Conservation (phyloP, 53 echinoderm and acorn worm species). For the Paracentrotus lividus region DNA sequence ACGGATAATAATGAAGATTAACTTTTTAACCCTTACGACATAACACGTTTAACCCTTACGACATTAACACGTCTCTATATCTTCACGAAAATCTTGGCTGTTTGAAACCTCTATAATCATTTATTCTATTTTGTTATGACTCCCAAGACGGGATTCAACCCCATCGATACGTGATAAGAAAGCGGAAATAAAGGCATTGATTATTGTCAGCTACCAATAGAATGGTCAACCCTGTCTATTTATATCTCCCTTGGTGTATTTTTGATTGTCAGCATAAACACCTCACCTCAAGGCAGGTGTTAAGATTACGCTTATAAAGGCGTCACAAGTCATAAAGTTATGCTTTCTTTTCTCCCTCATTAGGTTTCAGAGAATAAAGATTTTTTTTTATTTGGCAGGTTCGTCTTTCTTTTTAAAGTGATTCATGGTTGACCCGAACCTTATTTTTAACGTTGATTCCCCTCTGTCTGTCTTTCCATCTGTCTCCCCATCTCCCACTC, state of each 20-base stretch:
- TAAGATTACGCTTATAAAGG: not conserved
- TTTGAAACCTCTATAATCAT: not conserved
- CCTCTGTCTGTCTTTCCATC: not conserved
- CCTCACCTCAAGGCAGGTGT: not conserved
- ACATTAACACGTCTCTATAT: too few species aligned
- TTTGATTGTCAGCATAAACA: not conserved
- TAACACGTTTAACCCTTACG: not conserved
- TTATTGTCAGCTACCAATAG: not conserved
- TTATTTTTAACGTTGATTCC: not conserved
- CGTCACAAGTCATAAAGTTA: not conserved
- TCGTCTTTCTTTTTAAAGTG: not conserved
- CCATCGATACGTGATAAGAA: not conserved
- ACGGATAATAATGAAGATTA: too few species aligned
- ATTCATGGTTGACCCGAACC: not conserved
- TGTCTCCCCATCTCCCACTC: not conserved
- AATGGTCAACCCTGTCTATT: slow-evolving; percentile 6
- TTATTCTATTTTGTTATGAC: not conserved
- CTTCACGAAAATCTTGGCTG: not conserved
- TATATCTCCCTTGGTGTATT: not conserved
- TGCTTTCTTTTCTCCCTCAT: not conserved
- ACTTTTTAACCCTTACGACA: not conserved
- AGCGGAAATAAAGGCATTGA: slow-evolving; percentile 16
- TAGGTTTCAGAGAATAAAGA: not conserved
- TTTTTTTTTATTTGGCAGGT: not conserved
- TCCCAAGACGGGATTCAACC: not conserved